Base-by-base conservation (phyloP, 1,140 invertebrate species). In the Drosophila burlai region DNA sequence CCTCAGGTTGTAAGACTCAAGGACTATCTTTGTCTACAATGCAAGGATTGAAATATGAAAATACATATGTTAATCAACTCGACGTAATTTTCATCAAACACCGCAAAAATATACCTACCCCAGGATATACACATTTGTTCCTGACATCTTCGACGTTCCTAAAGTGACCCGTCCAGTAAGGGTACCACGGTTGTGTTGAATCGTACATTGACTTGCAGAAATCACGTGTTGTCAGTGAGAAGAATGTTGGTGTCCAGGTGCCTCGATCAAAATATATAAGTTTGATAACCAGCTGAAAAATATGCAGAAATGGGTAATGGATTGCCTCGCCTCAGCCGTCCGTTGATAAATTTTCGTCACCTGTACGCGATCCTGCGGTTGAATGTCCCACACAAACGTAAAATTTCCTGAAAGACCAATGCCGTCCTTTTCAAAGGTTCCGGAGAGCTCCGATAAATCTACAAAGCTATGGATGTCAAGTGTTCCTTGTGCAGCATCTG, bases 201-300 rank as follows among this genome's bases (percentile, higher is more conserved):
- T 83, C 76, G 46, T 65, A 79, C 31, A 83, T 31, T 0, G 4
- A 0, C 0, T 36, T 40, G 13, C 80, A 83, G 1, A 43, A 40
- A 38, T 75, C 64, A 5, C 2, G 8, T 6, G 16, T 1, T 9
- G 10, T 1, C 0, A 5, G 29, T n/a, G 13, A 65, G 42, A 0
- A 40, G 11, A 36, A 5, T 2, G 80, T 83, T 15, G 57, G 58
- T 16, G 18, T 45, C 63, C 63, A 65, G 8, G 40, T 45, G 15
- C 57, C 63, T 15, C 63, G 15, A 15, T 65, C 63, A 5, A 45
- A 45, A 7, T 62, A 62, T 1, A 62, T 7, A 18, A 65, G 55
- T 6, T 9, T 43, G 2, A 26, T 1, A 10, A 5, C 0, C 1
- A 18, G 0, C 62, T 65, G 15, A 8, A n/a, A 34, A 26, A 61